Conservation (phyloP, 2,888 invertebrate species). For the Adineta ricciae region DNA sequence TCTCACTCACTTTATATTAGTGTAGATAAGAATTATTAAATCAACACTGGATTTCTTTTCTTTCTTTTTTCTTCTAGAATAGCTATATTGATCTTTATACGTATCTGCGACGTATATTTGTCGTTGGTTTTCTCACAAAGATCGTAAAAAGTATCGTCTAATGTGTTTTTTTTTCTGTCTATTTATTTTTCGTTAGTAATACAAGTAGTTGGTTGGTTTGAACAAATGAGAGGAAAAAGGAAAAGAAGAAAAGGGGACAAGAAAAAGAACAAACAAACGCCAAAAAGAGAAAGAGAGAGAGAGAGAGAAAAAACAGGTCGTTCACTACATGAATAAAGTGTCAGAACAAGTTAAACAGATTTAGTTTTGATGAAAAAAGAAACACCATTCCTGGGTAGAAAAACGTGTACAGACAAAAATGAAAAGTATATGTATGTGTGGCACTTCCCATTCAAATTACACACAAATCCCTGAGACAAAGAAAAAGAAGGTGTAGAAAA, state of each 20-base stretch:
- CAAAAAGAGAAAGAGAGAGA: background rate
- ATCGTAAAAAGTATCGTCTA: background rate
- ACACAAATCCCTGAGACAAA: background rate
- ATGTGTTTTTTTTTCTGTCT: background rate
- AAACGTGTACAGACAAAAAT: background rate
- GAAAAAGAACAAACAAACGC: background rate
- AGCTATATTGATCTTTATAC: background rate
- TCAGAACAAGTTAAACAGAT: constrained; percentile 5
- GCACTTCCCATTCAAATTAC: background rate
- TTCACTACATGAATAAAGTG: constrained; percentile 13
- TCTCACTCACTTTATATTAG: background rate
- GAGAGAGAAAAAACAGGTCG: background rate
- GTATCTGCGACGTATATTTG: background rate
- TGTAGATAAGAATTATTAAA: background rate
- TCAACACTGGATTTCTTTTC: background rate
- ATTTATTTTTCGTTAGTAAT: constrained; percentile 11
- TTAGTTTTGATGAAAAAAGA: background rate
- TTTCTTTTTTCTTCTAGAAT: background rate
- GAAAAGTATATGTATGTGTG: background rate
- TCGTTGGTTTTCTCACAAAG: background rate
- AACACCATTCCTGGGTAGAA: background rate
- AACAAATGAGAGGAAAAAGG: background rate
- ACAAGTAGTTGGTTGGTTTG: background rate
- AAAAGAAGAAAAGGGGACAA: background rate
- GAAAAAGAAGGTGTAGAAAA: background rate